These are phyloP conservation scores for Enteromius radiatus DNA, from an alignment of 2,797 vertebrate species.

Conservation along the genomic window DNA sequence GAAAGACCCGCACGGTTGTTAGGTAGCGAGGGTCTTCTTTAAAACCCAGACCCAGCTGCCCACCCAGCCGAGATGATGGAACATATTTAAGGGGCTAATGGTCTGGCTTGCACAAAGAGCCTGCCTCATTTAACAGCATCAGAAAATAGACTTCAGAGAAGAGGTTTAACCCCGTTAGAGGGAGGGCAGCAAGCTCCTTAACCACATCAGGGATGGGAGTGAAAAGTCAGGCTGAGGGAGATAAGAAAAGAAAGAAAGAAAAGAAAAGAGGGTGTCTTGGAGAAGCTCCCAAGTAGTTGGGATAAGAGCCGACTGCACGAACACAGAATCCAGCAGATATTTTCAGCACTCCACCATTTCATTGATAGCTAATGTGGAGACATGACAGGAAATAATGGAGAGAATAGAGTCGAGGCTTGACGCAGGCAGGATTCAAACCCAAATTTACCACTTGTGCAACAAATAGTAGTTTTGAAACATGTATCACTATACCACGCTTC, in stretches of 20 bases:
- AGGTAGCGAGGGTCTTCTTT: conserved; percentile 46
- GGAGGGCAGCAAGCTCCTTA: conserved; percentile 53
- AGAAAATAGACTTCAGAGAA: conserved; percentile 58
- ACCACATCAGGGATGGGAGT: conserved; percentile 48
- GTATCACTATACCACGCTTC: background rate
- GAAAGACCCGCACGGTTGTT: conserved; percentile 37
- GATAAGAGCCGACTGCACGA: background rate
- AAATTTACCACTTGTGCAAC: background rate
- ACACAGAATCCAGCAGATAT: conserved; percentile 21
- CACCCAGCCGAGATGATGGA: conserved; percentile 44
- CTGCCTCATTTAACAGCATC: conserved; percentile 60
- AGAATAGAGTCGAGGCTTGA: background rate
- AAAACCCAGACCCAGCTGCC: conserved; percentile 38
- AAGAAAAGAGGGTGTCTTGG: conserved; percentile 18
- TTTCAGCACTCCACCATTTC: background rate
- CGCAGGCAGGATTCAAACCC: background rate
- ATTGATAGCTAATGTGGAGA: background rate
- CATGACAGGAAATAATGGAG: background rate
- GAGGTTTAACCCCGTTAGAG: conserved; percentile 56
- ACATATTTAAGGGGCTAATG: conserved; percentile 59
- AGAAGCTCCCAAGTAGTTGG: conserved; percentile 27
- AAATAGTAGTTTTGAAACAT: background rate
- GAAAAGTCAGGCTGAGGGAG: conserved; percentile 43
- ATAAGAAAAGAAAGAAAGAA: conserved; percentile 38
- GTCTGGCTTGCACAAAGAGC: conserved; percentile 43